Evolutionary conservation across 1,140 invertebrate species (phyloP).

Genomic region (Drosophila bocki): DNA sequence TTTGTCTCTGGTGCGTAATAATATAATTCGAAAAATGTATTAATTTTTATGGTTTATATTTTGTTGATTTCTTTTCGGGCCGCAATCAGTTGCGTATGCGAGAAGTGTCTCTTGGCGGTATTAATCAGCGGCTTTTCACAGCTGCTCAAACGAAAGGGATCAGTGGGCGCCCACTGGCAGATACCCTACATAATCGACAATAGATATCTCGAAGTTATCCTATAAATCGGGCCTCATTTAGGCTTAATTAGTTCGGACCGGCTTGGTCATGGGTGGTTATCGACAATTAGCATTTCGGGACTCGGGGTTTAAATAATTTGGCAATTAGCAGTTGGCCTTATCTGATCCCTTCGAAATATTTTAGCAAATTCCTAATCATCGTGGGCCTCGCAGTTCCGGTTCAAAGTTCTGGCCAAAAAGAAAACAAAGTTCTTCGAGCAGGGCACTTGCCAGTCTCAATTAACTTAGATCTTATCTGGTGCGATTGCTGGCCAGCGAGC

Average conservation of each 20-base stretch:
- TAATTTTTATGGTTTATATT: slow-evolving; percentile 78
- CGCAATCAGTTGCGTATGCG: slow-evolving; percentile 46
- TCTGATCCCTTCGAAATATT: slow-evolving; percentile 67
- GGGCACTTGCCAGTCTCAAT: slow-evolving; percentile 72
- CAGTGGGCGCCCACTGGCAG: slow-evolving; percentile 1
- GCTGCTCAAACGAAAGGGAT: slow-evolving; percentile 18
- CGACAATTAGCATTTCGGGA: slow-evolving; percentile 37
- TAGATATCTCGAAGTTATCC: not conserved
- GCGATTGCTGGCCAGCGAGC: slow-evolving; percentile 19
- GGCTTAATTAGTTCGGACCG: slow-evolving; percentile 23
- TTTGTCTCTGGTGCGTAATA: slow-evolving; percentile 67
- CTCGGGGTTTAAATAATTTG: slow-evolving; percentile 37
- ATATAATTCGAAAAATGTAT: slow-evolving; percentile 75
- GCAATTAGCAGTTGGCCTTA: slow-evolving; percentile 54
- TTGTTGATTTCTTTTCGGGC: slow-evolving; percentile 57
- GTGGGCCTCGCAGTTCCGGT: slow-evolving; percentile 18
- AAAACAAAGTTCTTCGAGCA: slow-evolving; percentile 34
- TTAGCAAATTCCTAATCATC: slow-evolving; percentile 27
- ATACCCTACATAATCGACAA: slow-evolving; percentile 45
- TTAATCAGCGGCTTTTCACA: slow-evolving; percentile 57
- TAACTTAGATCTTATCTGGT: slow-evolving; percentile 73
- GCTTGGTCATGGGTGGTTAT: slow-evolving; percentile 9
- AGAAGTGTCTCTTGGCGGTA: slow-evolving; percentile 43
- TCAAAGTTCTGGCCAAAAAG: slow-evolving; percentile 53
- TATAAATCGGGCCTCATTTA: slow-evolving; percentile 3